Percentiles rank a stretch among this genome's conserved stretches.
Evolutionary conservation across 2,888 invertebrate genomes (phyloP).

Genomic region (Gibbula magus): DNA sequence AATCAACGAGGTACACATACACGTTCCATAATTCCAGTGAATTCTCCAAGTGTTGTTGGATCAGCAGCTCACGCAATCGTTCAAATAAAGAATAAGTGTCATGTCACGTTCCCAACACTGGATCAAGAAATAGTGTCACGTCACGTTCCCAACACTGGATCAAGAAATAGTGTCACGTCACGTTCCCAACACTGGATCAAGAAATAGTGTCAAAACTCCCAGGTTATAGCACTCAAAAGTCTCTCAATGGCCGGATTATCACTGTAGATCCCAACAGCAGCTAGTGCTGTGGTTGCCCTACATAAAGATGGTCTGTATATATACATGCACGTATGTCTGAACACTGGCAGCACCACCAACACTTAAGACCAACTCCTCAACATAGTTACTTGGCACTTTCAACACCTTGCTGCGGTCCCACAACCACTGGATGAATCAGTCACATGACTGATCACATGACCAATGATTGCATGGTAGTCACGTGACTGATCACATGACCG

Average conservation of each 20-base stretch:
- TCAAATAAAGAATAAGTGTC: too few species aligned
- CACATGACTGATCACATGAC: neutral
- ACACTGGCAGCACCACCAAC: neutral
- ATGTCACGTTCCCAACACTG: too few species aligned
- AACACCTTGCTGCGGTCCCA: neutral
- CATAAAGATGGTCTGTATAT: neutral
- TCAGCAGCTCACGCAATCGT: too few species aligned
- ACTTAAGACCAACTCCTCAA: neutral
- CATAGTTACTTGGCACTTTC: neutral
- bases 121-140: too few species aligned
- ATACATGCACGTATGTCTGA: neutral
- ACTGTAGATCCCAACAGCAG: neutral
- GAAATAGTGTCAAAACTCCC: neutral
- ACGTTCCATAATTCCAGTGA: too few species aligned
- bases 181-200: too few species aligned
- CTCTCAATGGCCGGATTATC: conserved; percentile 9
- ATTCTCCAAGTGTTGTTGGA: too few species aligned
- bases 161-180: too few species aligned
- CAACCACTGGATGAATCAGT: neutral
- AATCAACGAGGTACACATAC: too few species aligned
- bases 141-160: too few species aligned
- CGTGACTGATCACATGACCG: too few species aligned
- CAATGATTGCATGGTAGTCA: too few species aligned
- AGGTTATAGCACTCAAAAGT: conserved; percentile 5
- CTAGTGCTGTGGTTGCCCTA: conserved; percentile 18